Percentiles rank a stretch among this genome's conserved stretches.
These are phyloP conservation scores for Buphagus erythrorhynchus DNA, from an alignment of 2,797 vertebrate genomes.

Conservation along the genomic window DNA sequence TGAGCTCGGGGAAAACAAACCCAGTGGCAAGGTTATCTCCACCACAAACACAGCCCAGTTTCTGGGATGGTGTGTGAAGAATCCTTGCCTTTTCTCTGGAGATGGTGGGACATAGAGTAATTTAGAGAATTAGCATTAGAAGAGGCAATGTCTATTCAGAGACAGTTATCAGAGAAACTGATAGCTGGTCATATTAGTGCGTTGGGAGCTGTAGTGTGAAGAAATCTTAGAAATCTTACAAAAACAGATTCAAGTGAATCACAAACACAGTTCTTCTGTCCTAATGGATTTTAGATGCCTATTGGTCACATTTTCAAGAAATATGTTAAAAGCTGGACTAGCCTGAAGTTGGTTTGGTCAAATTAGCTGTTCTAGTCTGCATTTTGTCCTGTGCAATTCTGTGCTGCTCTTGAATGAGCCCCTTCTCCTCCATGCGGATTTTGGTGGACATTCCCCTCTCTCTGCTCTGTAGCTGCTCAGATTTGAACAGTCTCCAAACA, in stretches of 20 bases:
- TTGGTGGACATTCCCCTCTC: background rate
- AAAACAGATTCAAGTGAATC: background rate
- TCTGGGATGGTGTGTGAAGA: background rate
- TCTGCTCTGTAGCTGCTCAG: background rate
- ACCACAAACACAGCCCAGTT: background rate
- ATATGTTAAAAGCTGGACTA: background rate
- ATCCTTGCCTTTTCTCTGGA: background rate
- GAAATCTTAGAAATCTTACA: background rate
- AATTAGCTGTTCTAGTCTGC: background rate
- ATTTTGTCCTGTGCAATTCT: background rate
- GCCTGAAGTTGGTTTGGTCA: background rate
- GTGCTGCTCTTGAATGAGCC: background rate
- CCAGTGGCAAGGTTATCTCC: background rate
- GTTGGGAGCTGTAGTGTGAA: background rate
- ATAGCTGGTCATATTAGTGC: background rate
- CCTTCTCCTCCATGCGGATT: background rate
- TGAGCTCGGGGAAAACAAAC: background rate
- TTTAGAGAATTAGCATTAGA: background rate
- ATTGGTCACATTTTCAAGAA: background rate
- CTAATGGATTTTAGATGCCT: background rate
- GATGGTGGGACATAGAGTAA: background rate
- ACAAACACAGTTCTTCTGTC: background rate
- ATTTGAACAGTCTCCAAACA: background rate
- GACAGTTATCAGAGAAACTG: background rate
- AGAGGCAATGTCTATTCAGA: background rate